Evolutionary conservation across 2,888 invertebrate species (phyloP).

Genomic region (Melinaea menophilus): DNA sequence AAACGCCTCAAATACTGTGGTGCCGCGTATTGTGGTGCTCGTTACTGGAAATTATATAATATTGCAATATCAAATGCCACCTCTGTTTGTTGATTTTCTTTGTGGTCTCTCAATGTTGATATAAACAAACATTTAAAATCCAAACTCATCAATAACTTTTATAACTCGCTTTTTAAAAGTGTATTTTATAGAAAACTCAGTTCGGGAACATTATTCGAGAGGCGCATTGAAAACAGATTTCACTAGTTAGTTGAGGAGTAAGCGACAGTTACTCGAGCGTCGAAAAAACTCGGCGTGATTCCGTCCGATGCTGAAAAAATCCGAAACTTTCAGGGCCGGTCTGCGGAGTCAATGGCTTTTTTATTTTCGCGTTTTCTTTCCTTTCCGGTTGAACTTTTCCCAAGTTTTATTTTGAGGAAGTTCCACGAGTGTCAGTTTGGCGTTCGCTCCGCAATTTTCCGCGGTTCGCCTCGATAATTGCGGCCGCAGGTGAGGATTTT

Average conservation of each 20-base stretch:
- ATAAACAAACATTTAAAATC: constrained; percentile 6
- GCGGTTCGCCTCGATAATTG: constrained; percentile 74
- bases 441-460: constrained; percentile 72
- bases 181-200: constrained; percentile 20
- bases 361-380: constrained; percentile 74
- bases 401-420: constrained; percentile 73
- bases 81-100: neutral
- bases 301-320: constrained; percentile 66
- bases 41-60: neutral
- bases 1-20: neutral
- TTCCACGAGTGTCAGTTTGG: constrained; percentile 75
- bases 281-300: constrained; percentile 57
- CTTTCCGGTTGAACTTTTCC: constrained; percentile 73
- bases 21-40: neutral
- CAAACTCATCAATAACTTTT: constrained; percentile 6
- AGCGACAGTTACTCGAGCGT: constrained; percentile 56
- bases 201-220: constrained; percentile 19
- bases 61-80: neutral
- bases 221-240: constrained; percentile 35
- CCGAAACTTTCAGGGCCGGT: constrained; percentile 66
- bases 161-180: constrained; percentile 13
- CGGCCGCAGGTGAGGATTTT: constrained; percentile 69
- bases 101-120: neutral
- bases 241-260: constrained; percentile 61
- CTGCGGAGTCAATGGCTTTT: constrained; percentile 75